Conservation (phyloP, 1,140 invertebrate genomes). For the Bradynema listronoti region DNA sequence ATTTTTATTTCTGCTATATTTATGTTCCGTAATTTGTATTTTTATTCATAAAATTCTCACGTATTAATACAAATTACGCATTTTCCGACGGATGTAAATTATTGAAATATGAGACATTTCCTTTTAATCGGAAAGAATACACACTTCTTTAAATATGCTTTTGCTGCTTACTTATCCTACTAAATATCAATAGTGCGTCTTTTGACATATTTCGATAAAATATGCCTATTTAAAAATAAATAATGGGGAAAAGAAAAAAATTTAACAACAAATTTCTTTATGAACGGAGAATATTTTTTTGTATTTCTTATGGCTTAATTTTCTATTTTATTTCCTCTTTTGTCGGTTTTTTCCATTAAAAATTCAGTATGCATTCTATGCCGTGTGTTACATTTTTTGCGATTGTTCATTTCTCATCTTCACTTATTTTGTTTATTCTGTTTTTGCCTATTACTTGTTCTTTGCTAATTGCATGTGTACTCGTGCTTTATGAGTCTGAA, state of each 20-base stretch:
- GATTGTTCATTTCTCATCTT: too few relatives aligned
- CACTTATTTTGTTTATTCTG: too few relatives aligned
- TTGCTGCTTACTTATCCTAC: too few relatives aligned
- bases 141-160: neutral
- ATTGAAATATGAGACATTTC: neutral
- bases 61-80: too few relatives aligned
- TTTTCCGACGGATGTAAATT: neutral
- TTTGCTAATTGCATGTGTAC: too few relatives aligned
- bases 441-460: too few relatives aligned
- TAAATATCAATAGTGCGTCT: neutral
- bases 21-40: neutral
- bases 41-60: neutral
- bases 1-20: neutral
- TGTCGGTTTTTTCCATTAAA: too few relatives aligned
- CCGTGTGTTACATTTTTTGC: too few relatives aligned
- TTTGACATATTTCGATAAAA: neutral
- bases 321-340: too few relatives aligned
- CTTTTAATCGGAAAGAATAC: neutral
- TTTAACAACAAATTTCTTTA: neutral
- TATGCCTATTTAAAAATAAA: neutral
- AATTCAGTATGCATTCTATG: too few relatives aligned
- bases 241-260: neutral
- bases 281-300: neutral
- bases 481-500: too few relatives aligned
- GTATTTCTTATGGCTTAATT: neutral